Base-by-base conservation (phyloP, 2,113 vertebrate genomes). In the Phylloscopus trochiloides region DNA sequence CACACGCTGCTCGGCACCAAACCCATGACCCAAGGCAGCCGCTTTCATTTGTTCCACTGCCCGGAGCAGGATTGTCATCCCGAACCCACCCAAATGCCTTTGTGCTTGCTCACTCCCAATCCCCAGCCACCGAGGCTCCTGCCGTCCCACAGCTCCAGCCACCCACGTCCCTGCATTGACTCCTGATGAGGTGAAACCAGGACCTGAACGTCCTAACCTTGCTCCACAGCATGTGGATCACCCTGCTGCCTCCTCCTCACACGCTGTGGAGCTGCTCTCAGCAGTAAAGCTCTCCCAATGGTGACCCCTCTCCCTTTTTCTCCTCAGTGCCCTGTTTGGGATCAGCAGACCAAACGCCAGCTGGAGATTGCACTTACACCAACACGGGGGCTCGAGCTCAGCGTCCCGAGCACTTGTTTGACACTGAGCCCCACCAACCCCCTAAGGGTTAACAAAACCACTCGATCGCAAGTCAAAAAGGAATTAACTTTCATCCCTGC, bases 401-500 rank as follows among this genome's bases (percentile, higher is more conserved):
- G 28, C 0, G 29, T 70, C 84, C 86, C 51, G 1, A 42, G 59
- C 38, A 3, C 32, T 47, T 9, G 17, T 58, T 47, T 7, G n/a
- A 14, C 14, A 1, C 29, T 43, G 20, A 70, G 18, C n/a, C 50
- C 48, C 51, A 24, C 58, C 71, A 74, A 5, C 32, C 32, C 77
- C 45, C 31, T 0, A 68, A 96, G 97, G 97, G 97, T 98, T 98
- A 98, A 97, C 86, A 68, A 67, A 82, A 29, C 85, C 94, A 45
- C 94, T 93, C 72, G 0, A 59, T 77, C 29, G 0, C 59, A 5
- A 93, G 88, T 94, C 87, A 47, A 75, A 95, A 92, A 95, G 76
- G 95, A 96, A 97, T 97, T 91, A 97, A 98, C 95, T 98, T 98
- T 96, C 95, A 57, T 48, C 90, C 40, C 83, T 42, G 48, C 91